Evolutionary conservation across 2,888 invertebrate species (phyloP).

Genomic region (Odontocolon sp.): DNA sequence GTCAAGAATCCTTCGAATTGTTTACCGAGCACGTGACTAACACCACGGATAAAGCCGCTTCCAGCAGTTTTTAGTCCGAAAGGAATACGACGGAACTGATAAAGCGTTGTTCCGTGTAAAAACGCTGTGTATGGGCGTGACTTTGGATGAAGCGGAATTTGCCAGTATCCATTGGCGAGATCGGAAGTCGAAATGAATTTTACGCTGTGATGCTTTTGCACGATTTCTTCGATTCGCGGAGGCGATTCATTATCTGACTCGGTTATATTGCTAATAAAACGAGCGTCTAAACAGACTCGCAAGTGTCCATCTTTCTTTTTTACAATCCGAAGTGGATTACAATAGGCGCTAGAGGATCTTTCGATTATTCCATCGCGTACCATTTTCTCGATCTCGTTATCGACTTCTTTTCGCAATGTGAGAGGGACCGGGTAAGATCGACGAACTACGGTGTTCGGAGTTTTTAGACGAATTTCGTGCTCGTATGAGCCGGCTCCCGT

Average conservation of each 20-base stretch:
- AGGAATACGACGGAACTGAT: constrained; percentile 64
- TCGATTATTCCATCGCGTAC: constrained; percentile 49
- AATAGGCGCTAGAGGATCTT: constrained; percentile 63
- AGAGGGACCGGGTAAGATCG: constrained; percentile 69
- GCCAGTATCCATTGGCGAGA: constrained; percentile 59
- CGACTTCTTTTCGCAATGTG: constrained; percentile 63
- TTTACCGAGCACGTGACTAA: constrained; percentile 64
- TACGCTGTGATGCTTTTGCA: constrained; percentile 55
- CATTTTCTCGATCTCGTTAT: constrained; percentile 65
- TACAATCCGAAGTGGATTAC: constrained; percentile 69
- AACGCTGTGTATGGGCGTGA: constrained; percentile 59
- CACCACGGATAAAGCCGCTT: constrained; percentile 63
- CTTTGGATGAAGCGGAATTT: constrained; percentile 40
- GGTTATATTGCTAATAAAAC: constrained; percentile 69
- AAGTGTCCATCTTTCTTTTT: constrained; percentile 69
- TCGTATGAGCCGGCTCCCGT: background rate
- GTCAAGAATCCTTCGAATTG: constrained; percentile 39
- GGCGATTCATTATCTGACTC: constrained; percentile 68
- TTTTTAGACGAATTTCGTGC: constrained; percentile 58
- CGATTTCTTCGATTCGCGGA: constrained; percentile 58
- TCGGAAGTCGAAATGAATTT: constrained; percentile 61
- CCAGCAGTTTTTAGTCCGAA: too few species aligned
- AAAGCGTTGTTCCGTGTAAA: constrained; percentile 43
- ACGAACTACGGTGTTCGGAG: constrained; percentile 57
- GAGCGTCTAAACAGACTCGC: constrained; percentile 71